Conservation (phyloP, 37 sponge, comb jelly and placozoan species). For the Ephydatia muelleri region DNA sequence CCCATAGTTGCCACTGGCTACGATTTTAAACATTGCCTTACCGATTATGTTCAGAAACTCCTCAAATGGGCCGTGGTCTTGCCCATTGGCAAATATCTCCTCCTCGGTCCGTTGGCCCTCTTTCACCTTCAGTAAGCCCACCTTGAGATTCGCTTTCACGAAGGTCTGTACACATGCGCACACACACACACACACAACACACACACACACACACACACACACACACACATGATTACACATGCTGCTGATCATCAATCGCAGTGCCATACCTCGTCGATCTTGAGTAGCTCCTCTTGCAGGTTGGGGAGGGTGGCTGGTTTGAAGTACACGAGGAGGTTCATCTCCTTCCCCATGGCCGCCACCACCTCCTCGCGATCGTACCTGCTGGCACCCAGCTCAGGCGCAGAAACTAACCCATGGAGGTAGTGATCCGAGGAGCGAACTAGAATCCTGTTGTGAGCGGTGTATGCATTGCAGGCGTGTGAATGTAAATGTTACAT, state of each 20-base stretch:
- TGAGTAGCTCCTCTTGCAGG: slow-evolving; percentile 74
- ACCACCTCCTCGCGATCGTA: slow-evolving; percentile 77
- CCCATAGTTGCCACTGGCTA: slow-evolving; percentile 44
- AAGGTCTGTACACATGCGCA: slow-evolving; percentile 64
- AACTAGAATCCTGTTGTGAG: slow-evolving; percentile 55
- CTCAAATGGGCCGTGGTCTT: slow-evolving; percentile 78
- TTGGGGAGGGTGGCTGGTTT: slow-evolving; percentile 46
- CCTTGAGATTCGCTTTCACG: slow-evolving; percentile 65
- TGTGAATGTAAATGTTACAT: background rate
- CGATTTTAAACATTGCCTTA: slow-evolving; percentile 41
- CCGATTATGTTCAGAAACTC: slow-evolving; percentile 56
- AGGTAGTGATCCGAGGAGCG: slow-evolving; percentile 75
- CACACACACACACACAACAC: too few relatives aligned
- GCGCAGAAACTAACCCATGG: slow-evolving; percentile 61
- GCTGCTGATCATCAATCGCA: background rate
- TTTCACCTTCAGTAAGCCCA: slow-evolving; percentile 85
- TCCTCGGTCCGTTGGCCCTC: slow-evolving; percentile 84
- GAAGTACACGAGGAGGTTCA: slow-evolving; percentile 74
- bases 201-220: background rate
- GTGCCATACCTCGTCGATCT: slow-evolving; percentile 79
- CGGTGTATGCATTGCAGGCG: background rate
- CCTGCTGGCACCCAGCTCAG: slow-evolving; percentile 36
- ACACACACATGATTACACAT: background rate
- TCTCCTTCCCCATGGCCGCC: slow-evolving; percentile 70
- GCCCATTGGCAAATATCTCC: slow-evolving; percentile 85